Percentiles rank a stretch among this genome's conserved stretches.
These are phyloP conservation scores for Oscheius sp. DNA, from an alignment of 1,140 invertebrate genomes.

Conservation along the genomic window DNA sequence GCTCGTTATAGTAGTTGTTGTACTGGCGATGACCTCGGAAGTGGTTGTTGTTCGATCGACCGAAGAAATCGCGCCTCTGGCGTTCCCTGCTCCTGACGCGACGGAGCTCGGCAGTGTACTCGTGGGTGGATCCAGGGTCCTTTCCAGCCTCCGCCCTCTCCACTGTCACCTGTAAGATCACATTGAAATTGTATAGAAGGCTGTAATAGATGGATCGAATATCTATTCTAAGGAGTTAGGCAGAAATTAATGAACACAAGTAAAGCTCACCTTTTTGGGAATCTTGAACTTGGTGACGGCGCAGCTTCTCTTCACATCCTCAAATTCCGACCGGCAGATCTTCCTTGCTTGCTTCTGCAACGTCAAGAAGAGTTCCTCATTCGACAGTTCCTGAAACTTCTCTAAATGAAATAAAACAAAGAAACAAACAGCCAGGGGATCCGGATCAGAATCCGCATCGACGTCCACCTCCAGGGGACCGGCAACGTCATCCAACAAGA, in stretches of 20 bases:
- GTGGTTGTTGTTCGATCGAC: no score
- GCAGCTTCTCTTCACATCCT: neutral
- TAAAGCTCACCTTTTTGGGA: slow-evolving; percentile 17
- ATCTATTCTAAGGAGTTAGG: neutral
- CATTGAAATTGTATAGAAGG: no score
- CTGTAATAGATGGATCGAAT: no score
- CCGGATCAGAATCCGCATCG: neutral
- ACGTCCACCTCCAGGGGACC: neutral
- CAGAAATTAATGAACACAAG: no score
- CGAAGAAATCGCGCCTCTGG: neutral
- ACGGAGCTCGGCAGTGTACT: neutral
- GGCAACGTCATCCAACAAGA: neutral
- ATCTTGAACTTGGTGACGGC: slow-evolving; percentile 7
- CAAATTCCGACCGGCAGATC: neutral
- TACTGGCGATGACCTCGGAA: neutral
- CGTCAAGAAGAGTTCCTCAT: no score
- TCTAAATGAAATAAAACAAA: no score
- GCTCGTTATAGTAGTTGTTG: neutral
- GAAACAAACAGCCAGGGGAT: no score
- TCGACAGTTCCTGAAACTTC: no score
- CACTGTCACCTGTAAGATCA: neutral
- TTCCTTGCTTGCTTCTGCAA: no score
- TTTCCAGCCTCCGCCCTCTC: neutral
- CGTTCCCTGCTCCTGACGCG: neutral
- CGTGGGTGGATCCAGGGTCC: neutral